Conservation (phyloP, 2,797 vertebrate species). For the Pelobates cultripes region DNA sequence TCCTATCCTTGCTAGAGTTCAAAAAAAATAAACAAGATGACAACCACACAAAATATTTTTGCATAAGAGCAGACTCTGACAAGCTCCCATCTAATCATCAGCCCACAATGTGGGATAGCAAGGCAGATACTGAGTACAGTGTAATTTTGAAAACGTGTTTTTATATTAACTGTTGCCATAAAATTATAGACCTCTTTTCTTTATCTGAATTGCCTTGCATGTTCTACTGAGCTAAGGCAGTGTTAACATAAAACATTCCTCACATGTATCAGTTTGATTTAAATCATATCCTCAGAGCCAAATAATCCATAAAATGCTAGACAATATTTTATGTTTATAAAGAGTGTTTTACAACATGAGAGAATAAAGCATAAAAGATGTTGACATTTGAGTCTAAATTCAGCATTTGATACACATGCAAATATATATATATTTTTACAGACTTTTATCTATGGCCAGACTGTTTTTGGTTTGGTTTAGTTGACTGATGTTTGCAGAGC, state of each 20-base stretch:
- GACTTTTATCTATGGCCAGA: slow-evolving; percentile 31
- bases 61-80: no score
- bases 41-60: no score
- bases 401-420: slow-evolving; percentile 25
- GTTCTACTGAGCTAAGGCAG: neutral
- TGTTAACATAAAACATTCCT: neutral
- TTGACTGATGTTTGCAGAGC: slow-evolving; percentile 19
- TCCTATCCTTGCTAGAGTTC: no score
- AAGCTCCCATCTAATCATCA: no score
- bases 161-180: no score
- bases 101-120: no score
- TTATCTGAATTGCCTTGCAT: no score
- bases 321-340: slow-evolving; percentile 7
- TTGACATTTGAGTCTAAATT: slow-evolving; percentile 39
- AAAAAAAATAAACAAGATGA: no score
- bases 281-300: slow-evolving; percentile 6
- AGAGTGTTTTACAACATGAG: slow-evolving; percentile 8
- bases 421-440: slow-evolving; percentile 22
- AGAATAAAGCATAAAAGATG: slow-evolving; percentile 14
- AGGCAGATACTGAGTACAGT: no score
- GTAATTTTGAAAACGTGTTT: no score
- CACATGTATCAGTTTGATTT: neutral
- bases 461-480: slow-evolving; percentile 9
- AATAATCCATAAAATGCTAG: slow-evolving; percentile 25
- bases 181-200: no score